These are phyloP conservation scores for Petrocephalus sullivani DNA, from an alignment of 2,797 vertebrate species.

Conservation along the genomic window DNA sequence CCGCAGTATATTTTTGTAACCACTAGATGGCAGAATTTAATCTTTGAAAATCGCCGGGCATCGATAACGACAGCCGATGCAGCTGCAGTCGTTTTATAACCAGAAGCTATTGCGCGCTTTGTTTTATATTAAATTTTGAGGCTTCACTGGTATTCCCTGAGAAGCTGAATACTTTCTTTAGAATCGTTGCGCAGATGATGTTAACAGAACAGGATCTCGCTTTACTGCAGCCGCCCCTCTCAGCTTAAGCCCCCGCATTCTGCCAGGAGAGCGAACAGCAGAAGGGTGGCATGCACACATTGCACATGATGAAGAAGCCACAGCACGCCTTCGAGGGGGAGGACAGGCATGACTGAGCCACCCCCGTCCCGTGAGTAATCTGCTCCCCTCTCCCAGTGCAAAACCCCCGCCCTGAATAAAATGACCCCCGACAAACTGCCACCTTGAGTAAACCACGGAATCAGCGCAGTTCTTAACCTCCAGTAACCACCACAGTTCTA, in stretches of 20 bases:
- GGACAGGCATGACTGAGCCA: background rate
- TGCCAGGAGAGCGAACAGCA: background rate
- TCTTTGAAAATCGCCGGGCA: background rate
- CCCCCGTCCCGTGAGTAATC: background rate
- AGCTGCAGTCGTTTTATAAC: background rate
- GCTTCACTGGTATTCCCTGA: background rate
- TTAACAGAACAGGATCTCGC: background rate
- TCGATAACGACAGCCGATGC: background rate
- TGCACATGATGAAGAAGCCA: background rate
- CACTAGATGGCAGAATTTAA: conserved; percentile 6
- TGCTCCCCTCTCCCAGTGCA: background rate
- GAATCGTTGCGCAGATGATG: background rate
- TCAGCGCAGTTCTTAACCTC: background rate
- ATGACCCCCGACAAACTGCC: background rate
- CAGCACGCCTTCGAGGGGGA: background rate
- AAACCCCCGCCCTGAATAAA: background rate
- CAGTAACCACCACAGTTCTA: too few species aligned
- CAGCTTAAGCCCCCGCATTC: background rate
- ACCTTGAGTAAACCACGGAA: background rate
- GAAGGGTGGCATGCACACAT: background rate
- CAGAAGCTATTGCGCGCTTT: background rate
- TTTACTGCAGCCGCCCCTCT: background rate
- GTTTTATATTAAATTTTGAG: background rate
- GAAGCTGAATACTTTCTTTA: background rate
- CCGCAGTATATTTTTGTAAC: background rate